Evolutionary conservation across 2,113 vertebrate genomes (phyloP).

Genomic region (Chrysochloris asiatica): DNA sequence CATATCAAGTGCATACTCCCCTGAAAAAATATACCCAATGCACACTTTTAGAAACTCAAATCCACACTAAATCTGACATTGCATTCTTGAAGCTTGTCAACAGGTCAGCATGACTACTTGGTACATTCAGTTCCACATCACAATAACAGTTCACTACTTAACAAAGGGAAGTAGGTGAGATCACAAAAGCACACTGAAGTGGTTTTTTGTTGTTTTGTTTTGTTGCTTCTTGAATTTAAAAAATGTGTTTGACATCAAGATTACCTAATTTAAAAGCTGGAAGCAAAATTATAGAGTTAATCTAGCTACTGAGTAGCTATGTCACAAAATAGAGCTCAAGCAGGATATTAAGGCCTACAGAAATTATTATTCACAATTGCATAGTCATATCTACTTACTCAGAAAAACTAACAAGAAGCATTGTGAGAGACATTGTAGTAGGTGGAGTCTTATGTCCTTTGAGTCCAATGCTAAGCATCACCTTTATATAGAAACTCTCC

Average conservation of each 20-base stretch:
- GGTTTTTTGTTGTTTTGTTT: not conserved
- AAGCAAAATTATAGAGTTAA: not conserved
- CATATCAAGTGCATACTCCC: not conserved
- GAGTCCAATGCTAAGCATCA: not conserved
- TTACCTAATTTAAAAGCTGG: not conserved
- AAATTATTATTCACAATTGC: not conserved
- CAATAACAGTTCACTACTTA: not conserved
- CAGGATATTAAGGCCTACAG: not conserved
- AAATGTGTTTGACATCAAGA: not conserved
- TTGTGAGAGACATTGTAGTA: not conserved
- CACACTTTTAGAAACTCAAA: not conserved
- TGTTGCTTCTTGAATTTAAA: conserved; percentile 27
- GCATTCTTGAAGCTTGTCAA: not conserved
- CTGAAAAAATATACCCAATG: not conserved
- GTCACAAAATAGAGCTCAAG: not conserved
- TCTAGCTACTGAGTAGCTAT: not conserved
- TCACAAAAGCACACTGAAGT: not conserved
- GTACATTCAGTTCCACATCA: not conserved
- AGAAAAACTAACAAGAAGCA: not conserved
- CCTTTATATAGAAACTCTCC: not conserved
- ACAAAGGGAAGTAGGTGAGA: not conserved
- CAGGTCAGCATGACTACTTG: not conserved
- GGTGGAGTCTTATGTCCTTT: not conserved
- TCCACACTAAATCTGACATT: not conserved
- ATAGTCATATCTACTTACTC: conserved; percentile 8